These are phyloP conservation scores for Halesus radiatus DNA, from an alignment of 1,140 invertebrate genomes.

Conservation along the genomic window DNA sequence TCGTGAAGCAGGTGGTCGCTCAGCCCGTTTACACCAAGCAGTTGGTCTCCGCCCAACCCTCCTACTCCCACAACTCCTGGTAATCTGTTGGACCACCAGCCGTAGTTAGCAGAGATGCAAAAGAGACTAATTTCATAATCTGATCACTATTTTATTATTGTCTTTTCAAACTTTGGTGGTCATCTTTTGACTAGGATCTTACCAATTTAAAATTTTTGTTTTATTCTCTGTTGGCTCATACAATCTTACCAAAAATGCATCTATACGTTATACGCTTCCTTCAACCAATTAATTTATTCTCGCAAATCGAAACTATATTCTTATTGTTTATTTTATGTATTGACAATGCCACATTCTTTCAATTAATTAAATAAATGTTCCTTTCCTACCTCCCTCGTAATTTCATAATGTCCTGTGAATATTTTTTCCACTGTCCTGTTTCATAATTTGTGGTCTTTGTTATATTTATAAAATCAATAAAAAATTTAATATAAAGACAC, in stretches of 20 bases:
- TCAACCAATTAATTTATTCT: neutral
- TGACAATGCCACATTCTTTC: slow-evolving; percentile 10
- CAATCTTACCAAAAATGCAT: neutral
- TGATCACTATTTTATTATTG: neutral
- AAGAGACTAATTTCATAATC: neutral
- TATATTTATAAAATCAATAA: slow-evolving; percentile 22
- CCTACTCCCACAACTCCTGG: slow-evolving; percentile 59
- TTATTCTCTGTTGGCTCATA: neutral
- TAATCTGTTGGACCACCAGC: neutral
- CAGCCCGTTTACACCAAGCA: slow-evolving; percentile 56
- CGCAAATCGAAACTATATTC: no score
- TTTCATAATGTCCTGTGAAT: neutral
- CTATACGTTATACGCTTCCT: neutral
- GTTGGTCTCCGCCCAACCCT: slow-evolving; percentile 42
- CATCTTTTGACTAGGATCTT: neutral
- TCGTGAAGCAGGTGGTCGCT: slow-evolving; percentile 57
- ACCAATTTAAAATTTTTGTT: neutral
- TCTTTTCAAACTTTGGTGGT: neutral
- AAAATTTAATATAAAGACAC: no score
- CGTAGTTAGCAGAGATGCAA: neutral
- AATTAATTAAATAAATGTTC: neutral
- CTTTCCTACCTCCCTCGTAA: no score
- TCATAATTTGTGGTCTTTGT: slow-evolving; percentile 16
- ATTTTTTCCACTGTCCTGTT: neutral
- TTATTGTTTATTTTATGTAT: no score